These are phyloP conservation scores for Agrochola litura DNA, from an alignment of 2,888 invertebrate species.

Conservation along the genomic window DNA sequence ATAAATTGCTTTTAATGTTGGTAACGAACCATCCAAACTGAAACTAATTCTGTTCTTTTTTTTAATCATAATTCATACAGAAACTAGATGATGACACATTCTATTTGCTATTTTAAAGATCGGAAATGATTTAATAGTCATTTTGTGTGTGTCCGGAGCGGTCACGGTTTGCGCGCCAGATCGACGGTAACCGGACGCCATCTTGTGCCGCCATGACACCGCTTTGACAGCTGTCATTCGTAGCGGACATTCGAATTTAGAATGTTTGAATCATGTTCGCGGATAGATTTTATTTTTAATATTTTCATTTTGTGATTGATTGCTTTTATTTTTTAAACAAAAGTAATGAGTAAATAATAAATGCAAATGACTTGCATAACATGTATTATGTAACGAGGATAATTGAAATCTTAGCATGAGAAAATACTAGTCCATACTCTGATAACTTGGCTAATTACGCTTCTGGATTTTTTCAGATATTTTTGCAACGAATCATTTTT, in stretches of 20 bases:
- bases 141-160: conserved; percentile 77
- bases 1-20: conserved; percentile 36
- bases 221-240: conserved; percentile 89
- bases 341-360: background rate
- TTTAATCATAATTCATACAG: conserved; percentile 37
- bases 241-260: conserved; percentile 87
- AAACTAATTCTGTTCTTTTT: conserved; percentile 23
- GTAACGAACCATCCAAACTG: conserved; percentile 34
- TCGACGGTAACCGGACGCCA: conserved; percentile 89
- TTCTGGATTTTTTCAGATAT: too few relatives aligned
- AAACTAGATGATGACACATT: conserved; percentile 64
- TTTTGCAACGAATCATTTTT: too few relatives aligned
- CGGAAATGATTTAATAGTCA: conserved; percentile 85
- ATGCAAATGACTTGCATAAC: background rate
- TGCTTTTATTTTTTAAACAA: conserved; percentile 20
- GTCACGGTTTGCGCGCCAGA: conserved; percentile 82
- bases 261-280: conserved; percentile 82
- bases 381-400: background rate
- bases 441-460: too few relatives aligned
- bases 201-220: conserved; percentile 85
- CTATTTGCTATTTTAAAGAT: conserved; percentile 81
- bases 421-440: background rate
- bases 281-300: conserved; percentile 64
- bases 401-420: background rate
- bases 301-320: conserved; percentile 56